These are phyloP conservation scores for Amphibalanus amphitrite DNA, from an alignment of 1,140 invertebrate species.

Conservation along the genomic window DNA sequence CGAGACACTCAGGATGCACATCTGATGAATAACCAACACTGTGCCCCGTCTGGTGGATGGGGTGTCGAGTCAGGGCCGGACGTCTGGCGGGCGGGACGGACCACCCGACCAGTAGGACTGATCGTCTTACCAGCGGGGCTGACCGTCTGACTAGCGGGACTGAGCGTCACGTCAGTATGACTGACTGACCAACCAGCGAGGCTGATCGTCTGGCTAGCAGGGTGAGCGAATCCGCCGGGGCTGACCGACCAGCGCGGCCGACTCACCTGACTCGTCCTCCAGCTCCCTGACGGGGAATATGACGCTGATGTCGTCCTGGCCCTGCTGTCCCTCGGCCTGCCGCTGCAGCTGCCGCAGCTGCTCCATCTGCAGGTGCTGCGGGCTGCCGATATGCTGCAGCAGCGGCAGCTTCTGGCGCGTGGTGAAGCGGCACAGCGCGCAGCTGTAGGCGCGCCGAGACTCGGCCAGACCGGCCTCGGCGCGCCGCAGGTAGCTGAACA, in stretches of 20 bases:
- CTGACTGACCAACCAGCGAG: not conserved
- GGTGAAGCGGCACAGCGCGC: constrained; percentile 68
- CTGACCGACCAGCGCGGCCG: constrained; percentile 28
- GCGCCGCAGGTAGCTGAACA: constrained; percentile 58
- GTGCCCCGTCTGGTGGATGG: too few relatives aligned
- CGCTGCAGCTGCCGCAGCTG: constrained; percentile 77
- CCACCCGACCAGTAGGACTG: too few relatives aligned
- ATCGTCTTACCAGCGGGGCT: too few relatives aligned
- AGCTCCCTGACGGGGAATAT: not conserved
- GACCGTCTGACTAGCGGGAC: too few relatives aligned
- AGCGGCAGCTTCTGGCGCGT: constrained; percentile 61
- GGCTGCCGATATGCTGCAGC: constrained; percentile 71
- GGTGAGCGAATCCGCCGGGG: constrained; percentile 29
- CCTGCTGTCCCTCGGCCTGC: constrained; percentile 32
- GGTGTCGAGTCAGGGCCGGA: too few relatives aligned
- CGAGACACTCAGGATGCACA: too few relatives aligned
- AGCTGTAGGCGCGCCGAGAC: constrained; percentile 44
- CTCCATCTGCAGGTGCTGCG: constrained; percentile 81
- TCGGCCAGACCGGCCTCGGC: constrained; percentile 22
- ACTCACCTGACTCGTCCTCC: not conserved
- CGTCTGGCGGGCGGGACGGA: too few relatives aligned
- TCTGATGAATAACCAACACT: too few relatives aligned
- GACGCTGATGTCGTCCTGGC: constrained; percentile 17
- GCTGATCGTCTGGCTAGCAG: not conserved
- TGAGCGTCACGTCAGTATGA: too few relatives aligned